These are phyloP conservation scores for Hypolimnas misippus DNA, from an alignment of 2,888 invertebrate genomes.

Conservation along the genomic window DNA sequence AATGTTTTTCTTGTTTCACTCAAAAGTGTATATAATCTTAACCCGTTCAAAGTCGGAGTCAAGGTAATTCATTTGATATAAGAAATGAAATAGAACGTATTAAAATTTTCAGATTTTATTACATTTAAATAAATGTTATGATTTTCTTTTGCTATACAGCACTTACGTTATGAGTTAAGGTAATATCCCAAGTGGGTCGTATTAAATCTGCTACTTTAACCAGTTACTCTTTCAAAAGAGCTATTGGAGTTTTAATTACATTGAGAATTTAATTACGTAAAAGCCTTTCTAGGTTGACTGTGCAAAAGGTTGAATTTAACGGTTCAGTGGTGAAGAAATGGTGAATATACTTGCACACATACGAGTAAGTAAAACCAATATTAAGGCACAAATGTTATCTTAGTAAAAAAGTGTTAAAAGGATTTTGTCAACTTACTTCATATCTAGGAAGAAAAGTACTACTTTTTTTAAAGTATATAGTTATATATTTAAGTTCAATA, in stretches of 20 bases:
- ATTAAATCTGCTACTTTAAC: conserved; percentile 2
- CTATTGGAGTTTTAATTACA: conserved; percentile 6
- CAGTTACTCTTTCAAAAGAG: neutral
- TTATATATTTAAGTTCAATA: too few species aligned
- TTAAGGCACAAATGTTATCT: neutral
- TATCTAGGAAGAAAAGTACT: too few species aligned
- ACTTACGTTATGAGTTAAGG: neutral
- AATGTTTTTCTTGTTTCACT: too few species aligned
- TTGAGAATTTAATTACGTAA: conserved; percentile 10
- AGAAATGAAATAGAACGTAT: too few species aligned
- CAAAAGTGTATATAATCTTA: too few species aligned
- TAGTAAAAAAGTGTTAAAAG: neutral
- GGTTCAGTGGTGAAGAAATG: conserved; percentile 5
- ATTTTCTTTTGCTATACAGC: neutral
- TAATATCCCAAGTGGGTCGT: neutral
- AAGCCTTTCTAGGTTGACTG: conserved; percentile 8
- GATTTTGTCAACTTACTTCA: neutral
- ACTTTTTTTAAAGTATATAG: too few species aligned
- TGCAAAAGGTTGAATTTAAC: conserved; percentile 9
- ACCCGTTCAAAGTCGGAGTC: too few species aligned
- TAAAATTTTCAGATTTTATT: too few species aligned
- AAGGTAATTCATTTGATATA: too few species aligned
- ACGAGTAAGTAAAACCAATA: neutral
- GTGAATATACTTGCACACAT: neutral
- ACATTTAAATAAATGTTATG: too few species aligned